Evolutionary conservation across 2,888 invertebrate species (phyloP).

Genomic region (Amphipoea lucens): DNA sequence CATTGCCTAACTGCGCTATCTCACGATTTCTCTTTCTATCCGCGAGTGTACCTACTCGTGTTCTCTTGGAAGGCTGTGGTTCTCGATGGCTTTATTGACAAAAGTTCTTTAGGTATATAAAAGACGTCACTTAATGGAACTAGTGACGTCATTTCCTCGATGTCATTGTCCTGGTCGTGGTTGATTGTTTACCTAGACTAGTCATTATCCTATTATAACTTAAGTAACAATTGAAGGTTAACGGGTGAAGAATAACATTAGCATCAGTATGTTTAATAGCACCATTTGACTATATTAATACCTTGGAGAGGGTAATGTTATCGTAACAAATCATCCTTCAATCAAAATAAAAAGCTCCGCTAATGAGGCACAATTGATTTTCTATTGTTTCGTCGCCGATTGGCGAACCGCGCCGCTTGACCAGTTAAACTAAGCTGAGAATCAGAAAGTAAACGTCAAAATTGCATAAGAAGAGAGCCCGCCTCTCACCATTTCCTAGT

Average conservation of each 20-base stretch:
- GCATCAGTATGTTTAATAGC: background rate
- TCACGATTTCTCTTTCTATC: constrained; percentile 64
- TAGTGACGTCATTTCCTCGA: background rate
- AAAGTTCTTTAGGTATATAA: background rate
- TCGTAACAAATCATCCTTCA: background rate
- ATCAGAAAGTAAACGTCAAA: too few relatives aligned
- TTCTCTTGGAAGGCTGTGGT: constrained; percentile 4
- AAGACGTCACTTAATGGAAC: background rate
- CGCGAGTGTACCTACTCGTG: constrained; percentile 40
- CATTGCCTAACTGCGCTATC: constrained; percentile 61
- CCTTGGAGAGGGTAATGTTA: background rate
- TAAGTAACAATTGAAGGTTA: constrained; percentile 4
- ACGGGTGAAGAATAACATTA: background rate
- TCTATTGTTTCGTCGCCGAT: too few relatives aligned
- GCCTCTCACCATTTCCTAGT: too few relatives aligned
- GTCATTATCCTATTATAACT: background rate
- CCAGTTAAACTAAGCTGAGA: too few relatives aligned
- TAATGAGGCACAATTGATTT: too few relatives aligned
- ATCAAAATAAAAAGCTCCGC: too few relatives aligned
- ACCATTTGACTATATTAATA: background rate
- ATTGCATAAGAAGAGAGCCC: too few relatives aligned
- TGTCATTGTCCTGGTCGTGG: constrained; percentile 2
- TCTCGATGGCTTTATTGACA: constrained; percentile 30
- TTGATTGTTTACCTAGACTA: background rate
- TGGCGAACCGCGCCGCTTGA: too few relatives aligned